Evolutionary conservation across 2,113 vertebrate species (phyloP).

Genomic region (Turnix velox): DNA sequence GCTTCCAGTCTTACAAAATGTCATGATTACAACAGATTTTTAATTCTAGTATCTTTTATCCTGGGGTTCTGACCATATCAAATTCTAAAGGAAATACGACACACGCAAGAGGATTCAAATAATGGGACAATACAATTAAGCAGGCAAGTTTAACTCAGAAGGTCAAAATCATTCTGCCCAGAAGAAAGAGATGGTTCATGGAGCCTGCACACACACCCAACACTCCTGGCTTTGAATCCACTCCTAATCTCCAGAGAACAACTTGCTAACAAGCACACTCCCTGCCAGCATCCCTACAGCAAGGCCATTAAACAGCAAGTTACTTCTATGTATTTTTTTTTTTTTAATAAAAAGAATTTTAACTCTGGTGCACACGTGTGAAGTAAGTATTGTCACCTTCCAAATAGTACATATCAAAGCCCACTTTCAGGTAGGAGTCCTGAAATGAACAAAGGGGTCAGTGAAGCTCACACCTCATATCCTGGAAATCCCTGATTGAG

Average conservation of each 20-base stretch:
- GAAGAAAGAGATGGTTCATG: background rate
- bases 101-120: conserved; percentile 26
- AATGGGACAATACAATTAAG: conserved; percentile 21
- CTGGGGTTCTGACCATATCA: background rate
- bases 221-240: background rate
- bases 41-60: background rate
- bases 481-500: background rate
- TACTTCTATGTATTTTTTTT: background rate
- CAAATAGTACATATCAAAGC: background rate
- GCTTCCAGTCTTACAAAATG: conserved; percentile 60
- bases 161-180: conserved; percentile 7
- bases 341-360: background rate
- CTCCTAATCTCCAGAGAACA: background rate
- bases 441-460: background rate
- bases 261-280: background rate
- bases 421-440: background rate
- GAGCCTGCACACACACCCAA: background rate
- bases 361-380: background rate
- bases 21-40: background rate
- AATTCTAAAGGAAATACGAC: conserved; percentile 26
- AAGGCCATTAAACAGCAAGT: background rate
- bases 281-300: background rate
- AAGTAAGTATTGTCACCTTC: background rate
- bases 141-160: background rate
- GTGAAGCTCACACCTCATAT: background rate